Percentiles rank a stretch among this genome's conserved stretches.
These are phyloP conservation scores for Acleris literana DNA, from an alignment of 2,888 invertebrate genomes.

Conservation along the genomic window DNA sequence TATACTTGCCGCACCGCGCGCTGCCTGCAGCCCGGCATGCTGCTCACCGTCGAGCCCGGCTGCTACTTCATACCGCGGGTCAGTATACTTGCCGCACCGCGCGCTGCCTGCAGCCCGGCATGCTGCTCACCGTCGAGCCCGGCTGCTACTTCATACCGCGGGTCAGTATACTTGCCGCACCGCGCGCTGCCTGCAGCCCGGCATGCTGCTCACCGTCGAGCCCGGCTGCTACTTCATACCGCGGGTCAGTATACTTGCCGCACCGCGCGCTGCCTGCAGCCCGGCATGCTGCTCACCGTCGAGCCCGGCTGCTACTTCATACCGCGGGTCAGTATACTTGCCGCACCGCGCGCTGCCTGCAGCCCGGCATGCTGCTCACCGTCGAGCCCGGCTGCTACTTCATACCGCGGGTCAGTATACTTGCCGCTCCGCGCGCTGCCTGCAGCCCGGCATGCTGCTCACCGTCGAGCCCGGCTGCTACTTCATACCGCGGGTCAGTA, in stretches of 20 bases:
- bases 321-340: slow-evolving; percentile 82
- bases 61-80: slow-evolving; percentile 96
- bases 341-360: slow-evolving; percentile 58
- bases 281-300: slow-evolving; percentile 96
- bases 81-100: slow-evolving; percentile 63
- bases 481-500: slow-evolving; percentile 91
- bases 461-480: slow-evolving; percentile 99
- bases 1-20: slow-evolving; percentile 89
- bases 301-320: slow-evolving; percentile 99
- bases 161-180: slow-evolving; percentile 81
- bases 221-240: slow-evolving; percentile 99
- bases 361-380: slow-evolving; percentile 94
- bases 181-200: slow-evolving; percentile 87
- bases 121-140: slow-evolving; percentile 98
- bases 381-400: slow-evolving; percentile 99
- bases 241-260: slow-evolving; percentile 74
- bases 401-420: slow-evolving; percentile 87
- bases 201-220: slow-evolving; percentile 97
- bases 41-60: slow-evolving; percentile 97
- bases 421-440: slow-evolving; percentile 88
- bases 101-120: slow-evolving; percentile 81
- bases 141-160: slow-evolving; percentile 97
- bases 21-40: slow-evolving; percentile 90
- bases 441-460: slow-evolving; percentile 92
- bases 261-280: slow-evolving; percentile 85